These are phyloP conservation scores for Garrulus glandarius DNA, from an alignment of 2,797 vertebrate species.

Conservation along the genomic window DNA sequence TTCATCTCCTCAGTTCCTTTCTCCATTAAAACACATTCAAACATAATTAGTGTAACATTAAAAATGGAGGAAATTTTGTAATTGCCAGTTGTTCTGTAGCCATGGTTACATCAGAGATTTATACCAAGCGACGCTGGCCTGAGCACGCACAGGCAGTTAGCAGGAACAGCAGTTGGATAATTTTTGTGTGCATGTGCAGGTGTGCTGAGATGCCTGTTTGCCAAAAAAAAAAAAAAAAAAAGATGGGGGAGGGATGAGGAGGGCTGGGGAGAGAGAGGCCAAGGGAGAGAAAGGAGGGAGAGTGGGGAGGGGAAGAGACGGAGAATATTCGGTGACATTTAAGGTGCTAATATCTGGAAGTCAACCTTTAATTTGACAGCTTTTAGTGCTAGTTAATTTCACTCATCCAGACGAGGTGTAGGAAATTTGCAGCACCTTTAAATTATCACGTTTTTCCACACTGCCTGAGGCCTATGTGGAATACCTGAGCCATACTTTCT, in stretches of 20 bases:
- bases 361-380: conserved; percentile 85
- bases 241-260: not conserved
- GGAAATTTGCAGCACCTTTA: conserved; percentile 79
- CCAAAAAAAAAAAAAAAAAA: conserved; percentile 57
- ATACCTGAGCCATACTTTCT: conserved; percentile 72
- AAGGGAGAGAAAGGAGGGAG: not conserved
- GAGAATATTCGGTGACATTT: conserved; percentile 78
- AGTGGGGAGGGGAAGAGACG: not conserved
- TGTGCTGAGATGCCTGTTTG: conserved; percentile 69
- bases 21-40: conserved; percentile 79
- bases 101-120: conserved; percentile 84
- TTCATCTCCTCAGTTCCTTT: conserved; percentile 60
- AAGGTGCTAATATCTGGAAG: conserved; percentile 80
- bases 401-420: conserved; percentile 76
- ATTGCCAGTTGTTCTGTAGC: conserved; percentile 83
- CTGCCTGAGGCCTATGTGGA: conserved; percentile 76
- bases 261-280: not conserved
- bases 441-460: conserved; percentile 79
- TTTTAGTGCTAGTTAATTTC: conserved; percentile 83
- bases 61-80: conserved; percentile 78
- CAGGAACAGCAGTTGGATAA: conserved; percentile 74
- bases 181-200: conserved; percentile 77
- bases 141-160: conserved; percentile 81
- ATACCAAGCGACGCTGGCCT: conserved; percentile 74
- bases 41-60: conserved; percentile 82